Evolutionary conservation across 1,140 invertebrate genomes (phyloP).

Genomic region (Drosophila setifemur): DNA sequence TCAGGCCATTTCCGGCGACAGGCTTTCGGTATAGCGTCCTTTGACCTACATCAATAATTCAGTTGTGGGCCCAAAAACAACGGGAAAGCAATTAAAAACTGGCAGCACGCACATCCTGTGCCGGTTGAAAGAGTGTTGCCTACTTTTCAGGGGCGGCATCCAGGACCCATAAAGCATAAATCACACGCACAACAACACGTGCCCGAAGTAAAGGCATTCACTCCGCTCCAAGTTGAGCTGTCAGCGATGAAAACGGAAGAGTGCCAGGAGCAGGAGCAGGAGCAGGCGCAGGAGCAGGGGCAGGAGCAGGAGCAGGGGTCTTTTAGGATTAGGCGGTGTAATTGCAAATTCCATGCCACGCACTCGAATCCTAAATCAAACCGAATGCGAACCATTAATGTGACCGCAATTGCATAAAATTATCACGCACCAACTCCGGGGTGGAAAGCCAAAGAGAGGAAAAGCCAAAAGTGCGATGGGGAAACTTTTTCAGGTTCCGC

Average conservation of each 20-base stretch:
- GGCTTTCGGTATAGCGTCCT: conserved; percentile 1
- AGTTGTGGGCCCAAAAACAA: conserved; percentile 26
- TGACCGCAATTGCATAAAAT: conserved; percentile 70
- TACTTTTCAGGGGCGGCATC: conserved; percentile 9
- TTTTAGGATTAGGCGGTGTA: conserved; percentile 25
- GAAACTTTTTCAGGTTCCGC: conserved; percentile 5
- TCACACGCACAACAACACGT: conserved; percentile 65
- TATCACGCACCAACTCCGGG: conserved; percentile 49
- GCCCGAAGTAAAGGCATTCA: conserved; percentile 58
- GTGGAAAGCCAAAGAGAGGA: not conserved
- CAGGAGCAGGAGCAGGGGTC: not conserved
- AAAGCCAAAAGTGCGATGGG: not conserved
- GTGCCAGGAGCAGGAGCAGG: not conserved
- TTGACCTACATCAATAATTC: conserved; percentile 75
- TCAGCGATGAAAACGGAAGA: too few species aligned
- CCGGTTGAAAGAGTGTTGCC: conserved; percentile 19
- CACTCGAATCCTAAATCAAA: conserved; percentile 69
- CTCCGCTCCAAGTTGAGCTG: conserved; percentile 58
- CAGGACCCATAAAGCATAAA: conserved; percentile 50
- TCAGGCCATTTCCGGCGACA: conserved; percentile 22
- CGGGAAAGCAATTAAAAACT: conserved; percentile 75
- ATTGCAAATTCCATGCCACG: conserved; percentile 73
- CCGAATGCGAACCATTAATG: conserved; percentile 69
- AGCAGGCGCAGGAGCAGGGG: not conserved
- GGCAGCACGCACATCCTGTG: conserved; percentile 54